Percentiles rank a stretch among this genome's conserved stretches.
Evolutionary conservation across 2,113 vertebrate genomes (phyloP).

Genomic region (Epinephelus cyanopodus): DNA sequence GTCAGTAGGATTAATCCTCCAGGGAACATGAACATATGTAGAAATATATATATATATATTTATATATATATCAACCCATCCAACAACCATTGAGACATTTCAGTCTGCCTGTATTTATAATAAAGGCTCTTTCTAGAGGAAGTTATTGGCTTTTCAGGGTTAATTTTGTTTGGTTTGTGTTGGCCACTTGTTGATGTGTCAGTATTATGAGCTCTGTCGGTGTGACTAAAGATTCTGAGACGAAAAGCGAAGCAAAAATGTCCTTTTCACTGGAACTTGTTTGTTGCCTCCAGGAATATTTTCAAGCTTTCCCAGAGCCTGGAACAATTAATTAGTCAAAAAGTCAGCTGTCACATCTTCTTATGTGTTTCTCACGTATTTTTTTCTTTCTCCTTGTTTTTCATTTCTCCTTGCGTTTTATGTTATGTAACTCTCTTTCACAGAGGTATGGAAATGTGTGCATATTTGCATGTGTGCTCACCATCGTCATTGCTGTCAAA

Average conservation of each 20-base stretch:
- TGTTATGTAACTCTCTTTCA: slow-evolving; percentile 40
- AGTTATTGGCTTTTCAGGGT: background rate
- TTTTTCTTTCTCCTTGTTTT: background rate
- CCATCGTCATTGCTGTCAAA: slow-evolving; percentile 23
- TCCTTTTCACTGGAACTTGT: slow-evolving; percentile 25
- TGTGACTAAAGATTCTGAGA: background rate
- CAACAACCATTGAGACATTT: background rate
- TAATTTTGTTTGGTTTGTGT: slow-evolving; percentile 1
- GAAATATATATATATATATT: background rate
- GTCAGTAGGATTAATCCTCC: background rate
- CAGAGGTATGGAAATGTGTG: slow-evolving; percentile 15
- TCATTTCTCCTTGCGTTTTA: background rate
- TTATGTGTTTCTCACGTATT: slow-evolving; percentile 14
- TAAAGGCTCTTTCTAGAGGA: background rate
- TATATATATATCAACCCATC: background rate
- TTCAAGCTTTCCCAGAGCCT: slow-evolving; percentile 34
- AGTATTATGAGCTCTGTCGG: background rate
- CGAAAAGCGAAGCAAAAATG: background rate
- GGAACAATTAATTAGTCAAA: slow-evolving; percentile 26
- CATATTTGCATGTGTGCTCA: background rate
- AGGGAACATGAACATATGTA: background rate
- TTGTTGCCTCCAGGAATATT: slow-evolving; percentile 29
- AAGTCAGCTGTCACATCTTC: slow-evolving; percentile 48
- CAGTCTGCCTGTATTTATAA: background rate
- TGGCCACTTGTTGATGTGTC: slow-evolving; percentile 1